These are phyloP conservation scores for Himalopsyche phryganea DNA, from an alignment of 1,140 invertebrate species.

Conservation along the genomic window DNA sequence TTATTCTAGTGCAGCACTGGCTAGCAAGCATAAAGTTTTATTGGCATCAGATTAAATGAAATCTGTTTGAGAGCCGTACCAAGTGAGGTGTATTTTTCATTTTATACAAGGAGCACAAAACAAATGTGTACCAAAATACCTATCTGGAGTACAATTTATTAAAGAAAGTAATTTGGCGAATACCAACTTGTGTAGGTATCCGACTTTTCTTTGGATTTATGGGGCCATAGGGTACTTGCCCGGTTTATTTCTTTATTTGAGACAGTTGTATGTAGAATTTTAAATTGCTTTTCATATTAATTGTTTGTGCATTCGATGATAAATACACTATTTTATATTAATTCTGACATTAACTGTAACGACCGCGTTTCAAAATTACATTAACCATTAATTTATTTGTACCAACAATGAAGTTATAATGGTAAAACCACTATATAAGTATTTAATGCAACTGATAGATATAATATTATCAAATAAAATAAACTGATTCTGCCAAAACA, in stretches of 20 bases:
- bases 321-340: not conserved
- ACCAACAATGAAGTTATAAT: too few relatives aligned
- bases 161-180: conserved; percentile 30
- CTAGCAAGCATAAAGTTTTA: conserved; percentile 25
- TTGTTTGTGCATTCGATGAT: not conserved
- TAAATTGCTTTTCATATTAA: not conserved
- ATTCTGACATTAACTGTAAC: too few relatives aligned
- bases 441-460: too few relatives aligned
- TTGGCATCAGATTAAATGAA: conserved; percentile 34
- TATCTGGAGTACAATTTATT: conserved; percentile 30
- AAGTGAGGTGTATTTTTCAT: conserved; percentile 32
- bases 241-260: not conserved
- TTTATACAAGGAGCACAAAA: conserved; percentile 11
- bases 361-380: too few relatives aligned
- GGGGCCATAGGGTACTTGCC: not conserved
- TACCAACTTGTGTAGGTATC: conserved; percentile 13
- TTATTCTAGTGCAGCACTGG: conserved; percentile 1
- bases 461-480: too few relatives aligned
- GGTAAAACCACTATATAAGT: too few relatives aligned
- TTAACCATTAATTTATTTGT: too few relatives aligned
- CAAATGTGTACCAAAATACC: conserved; percentile 26
- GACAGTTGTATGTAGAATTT: too few relatives aligned
- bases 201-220: conserved; percentile 13
- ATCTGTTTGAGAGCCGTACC: conserved; percentile 13
- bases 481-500: too few relatives aligned